Percentiles rank a stretch among this genome's conserved stretches.
Evolutionary conservation across 2,888 invertebrate genomes (phyloP).

Genomic region (Drosophila kanekoi): DNA sequence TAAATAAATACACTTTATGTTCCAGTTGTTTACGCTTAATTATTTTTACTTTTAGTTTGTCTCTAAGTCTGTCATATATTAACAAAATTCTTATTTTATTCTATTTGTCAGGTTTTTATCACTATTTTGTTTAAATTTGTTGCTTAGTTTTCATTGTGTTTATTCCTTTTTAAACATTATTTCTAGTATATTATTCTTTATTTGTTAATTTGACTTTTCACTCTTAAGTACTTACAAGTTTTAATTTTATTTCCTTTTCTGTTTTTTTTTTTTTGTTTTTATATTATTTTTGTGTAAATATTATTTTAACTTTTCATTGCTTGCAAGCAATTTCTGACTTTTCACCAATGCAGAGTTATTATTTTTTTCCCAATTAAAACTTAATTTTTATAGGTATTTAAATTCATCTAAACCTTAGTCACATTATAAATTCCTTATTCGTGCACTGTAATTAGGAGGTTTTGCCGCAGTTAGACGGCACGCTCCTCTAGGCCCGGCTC

Average conservation of each 20-base stretch:
- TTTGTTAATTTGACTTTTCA: too few species aligned
- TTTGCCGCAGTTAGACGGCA: slow-evolving; percentile 41
- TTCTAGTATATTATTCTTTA: not conserved
- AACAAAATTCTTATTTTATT: not conserved
- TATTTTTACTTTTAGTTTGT: not conserved
- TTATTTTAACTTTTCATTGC: not conserved
- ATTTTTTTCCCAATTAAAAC: too few species aligned
- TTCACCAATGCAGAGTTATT: not conserved
- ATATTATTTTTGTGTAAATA: not conserved
- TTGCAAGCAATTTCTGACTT: not conserved
- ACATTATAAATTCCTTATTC: slow-evolving; percentile 48
- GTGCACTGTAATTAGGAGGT: not conserved
- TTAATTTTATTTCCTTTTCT: not conserved
- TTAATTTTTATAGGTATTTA: not conserved
- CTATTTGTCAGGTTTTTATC: not conserved
- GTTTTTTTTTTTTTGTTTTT: not conserved
- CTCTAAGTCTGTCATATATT: not conserved
- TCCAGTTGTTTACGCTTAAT: slow-evolving; percentile 6
- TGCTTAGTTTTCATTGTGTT: not conserved
- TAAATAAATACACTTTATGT: slow-evolving; percentile 53
- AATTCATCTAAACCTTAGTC: slow-evolving; percentile 12
- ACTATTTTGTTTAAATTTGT: not conserved
- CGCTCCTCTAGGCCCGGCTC: slow-evolving; percentile 67
- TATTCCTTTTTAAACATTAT: not conserved
- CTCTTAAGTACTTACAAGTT: too few species aligned